phyloP scores from a whole-genome alignment of 1,140 invertebrate genomes.

The Drosophila serrata region DNA sequence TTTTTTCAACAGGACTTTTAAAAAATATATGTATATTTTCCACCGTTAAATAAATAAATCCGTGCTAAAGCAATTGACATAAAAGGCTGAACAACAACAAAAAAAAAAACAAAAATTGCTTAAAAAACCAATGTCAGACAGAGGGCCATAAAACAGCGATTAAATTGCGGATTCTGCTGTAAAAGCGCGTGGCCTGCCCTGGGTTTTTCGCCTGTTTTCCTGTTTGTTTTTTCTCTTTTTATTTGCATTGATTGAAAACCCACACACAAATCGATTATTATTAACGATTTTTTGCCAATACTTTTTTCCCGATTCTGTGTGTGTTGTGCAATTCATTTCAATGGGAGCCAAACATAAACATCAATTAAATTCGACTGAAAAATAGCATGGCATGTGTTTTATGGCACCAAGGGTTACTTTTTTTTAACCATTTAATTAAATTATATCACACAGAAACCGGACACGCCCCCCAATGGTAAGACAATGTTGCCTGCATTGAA shows the following conservation, averaged over 20 bases:
- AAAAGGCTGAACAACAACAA: constrained; percentile 6
- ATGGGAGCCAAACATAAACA: constrained; percentile 72
- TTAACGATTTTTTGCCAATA: constrained; percentile 73
- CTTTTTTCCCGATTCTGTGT: constrained; percentile 48
- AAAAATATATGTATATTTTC: constrained; percentile 25
- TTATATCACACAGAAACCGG: constrained; percentile 50
- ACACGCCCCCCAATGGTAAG: constrained; percentile 29
- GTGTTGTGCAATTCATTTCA: constrained; percentile 64
- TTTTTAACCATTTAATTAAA: constrained; percentile 69
- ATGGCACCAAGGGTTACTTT: constrained; percentile 26
- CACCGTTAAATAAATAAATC: constrained; percentile 59
- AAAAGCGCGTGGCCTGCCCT: constrained; percentile 23
- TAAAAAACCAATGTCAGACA: constrained; percentile 35
- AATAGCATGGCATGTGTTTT: constrained; percentile 54
- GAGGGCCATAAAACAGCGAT: constrained; percentile 61
- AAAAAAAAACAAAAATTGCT: background rate
- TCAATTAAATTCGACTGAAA: constrained; percentile 69
- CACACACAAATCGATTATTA: constrained; percentile 79
- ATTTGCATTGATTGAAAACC: constrained; percentile 68
- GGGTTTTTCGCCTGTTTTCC: constrained; percentile 19
- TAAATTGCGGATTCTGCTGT: constrained; percentile 66
- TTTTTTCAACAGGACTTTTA: constrained; percentile 13
- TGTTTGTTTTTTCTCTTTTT: constrained; percentile 10
- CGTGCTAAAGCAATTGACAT: constrained; percentile 36
- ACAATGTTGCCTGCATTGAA: constrained; percentile 16